Evolutionary conservation across 1,140 invertebrate species (phyloP).

Genomic region (Polyergus mexicanus): DNA sequence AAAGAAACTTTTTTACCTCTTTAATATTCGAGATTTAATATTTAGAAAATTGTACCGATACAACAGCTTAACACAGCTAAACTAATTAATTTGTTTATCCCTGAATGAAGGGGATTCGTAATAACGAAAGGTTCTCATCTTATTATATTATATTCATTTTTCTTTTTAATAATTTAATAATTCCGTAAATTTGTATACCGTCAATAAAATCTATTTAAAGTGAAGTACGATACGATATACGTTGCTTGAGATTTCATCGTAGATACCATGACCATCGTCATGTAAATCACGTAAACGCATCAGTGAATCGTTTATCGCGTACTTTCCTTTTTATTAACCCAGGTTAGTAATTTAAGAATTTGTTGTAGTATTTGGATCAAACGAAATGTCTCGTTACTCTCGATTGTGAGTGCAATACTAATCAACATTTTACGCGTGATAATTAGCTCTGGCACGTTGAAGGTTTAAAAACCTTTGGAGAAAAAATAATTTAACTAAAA

Average conservation of each 20-base stretch:
- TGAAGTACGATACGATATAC: neutral
- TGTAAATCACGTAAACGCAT: conserved; percentile 48
- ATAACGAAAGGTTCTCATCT: neutral
- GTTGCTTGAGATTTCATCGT: conserved; percentile 29
- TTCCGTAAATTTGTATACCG: neutral
- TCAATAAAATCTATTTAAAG: neutral
- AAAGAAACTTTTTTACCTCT: neutral
- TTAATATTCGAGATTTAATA: neutral
- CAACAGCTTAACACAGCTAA: neutral
- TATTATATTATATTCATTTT: no score
- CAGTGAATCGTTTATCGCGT: neutral
- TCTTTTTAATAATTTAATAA: neutral
- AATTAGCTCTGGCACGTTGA: conserved; percentile 21
- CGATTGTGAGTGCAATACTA: neutral
- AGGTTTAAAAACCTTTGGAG: conserved; percentile 15
- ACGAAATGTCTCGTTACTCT: conserved; percentile 42
- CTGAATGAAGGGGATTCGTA: neutral
- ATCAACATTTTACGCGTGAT: conserved; percentile 5
- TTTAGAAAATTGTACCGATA: neutral
- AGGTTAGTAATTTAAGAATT: conserved; percentile 58
- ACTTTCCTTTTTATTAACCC: conserved; percentile 45
- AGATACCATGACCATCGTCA: conserved; percentile 27
- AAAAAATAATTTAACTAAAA: conserved; percentile 1
- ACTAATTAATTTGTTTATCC: neutral
- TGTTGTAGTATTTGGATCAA: conserved; percentile 28